phyloP scores from a whole-genome alignment of 2,113 vertebrate species.

The Atlantisia rogersi region DNA sequence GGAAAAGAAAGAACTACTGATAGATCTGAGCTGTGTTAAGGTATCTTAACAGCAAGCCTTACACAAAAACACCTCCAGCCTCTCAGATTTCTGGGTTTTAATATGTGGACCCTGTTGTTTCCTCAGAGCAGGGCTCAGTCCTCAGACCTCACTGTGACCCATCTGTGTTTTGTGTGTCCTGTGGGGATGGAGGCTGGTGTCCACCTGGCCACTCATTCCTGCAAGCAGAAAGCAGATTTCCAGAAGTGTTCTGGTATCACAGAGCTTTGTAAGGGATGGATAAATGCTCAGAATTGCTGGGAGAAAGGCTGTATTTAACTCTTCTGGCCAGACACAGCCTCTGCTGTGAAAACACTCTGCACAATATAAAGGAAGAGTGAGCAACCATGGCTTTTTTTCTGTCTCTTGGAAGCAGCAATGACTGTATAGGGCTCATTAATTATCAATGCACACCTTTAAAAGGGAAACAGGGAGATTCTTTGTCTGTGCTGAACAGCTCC shows the following conservation, averaged over 20 bases:
- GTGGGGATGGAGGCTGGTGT: background rate
- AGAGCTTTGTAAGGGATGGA: background rate
- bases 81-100: background rate
- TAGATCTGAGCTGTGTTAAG: background rate
- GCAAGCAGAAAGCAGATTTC: background rate
- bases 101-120: background rate
- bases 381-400: background rate
- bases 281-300: background rate
- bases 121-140: background rate
- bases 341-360: background rate
- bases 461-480: background rate
- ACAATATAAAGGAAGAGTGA: background rate
- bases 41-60: background rate
- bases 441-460: background rate
- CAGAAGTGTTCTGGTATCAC: background rate
- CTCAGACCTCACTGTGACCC: accelerated
- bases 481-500: background rate
- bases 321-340: accelerated
- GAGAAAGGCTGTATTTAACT: background rate
- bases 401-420: background rate
- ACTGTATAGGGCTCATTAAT: background rate
- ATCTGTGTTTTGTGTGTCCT: background rate
- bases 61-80: background rate
- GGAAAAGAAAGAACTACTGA: background rate
- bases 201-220: background rate